Conservation (phyloP, 1,140 invertebrate species). For the Drosophila repletoides region DNA sequence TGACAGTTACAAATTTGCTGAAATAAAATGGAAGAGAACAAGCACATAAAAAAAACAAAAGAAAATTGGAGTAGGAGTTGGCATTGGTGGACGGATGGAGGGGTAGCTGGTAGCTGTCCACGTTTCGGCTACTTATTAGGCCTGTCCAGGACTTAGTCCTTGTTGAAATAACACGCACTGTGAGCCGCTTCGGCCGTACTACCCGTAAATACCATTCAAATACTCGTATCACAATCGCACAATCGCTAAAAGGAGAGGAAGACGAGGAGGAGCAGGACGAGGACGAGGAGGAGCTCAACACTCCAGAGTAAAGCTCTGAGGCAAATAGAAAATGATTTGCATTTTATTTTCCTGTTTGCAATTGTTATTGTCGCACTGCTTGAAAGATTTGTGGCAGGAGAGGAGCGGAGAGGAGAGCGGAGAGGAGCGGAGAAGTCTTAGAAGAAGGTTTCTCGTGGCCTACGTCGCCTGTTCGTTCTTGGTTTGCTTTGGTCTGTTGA, state of each 20-base stretch:
- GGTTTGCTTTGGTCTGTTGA: conserved; percentile 48
- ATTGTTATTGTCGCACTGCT: conserved; percentile 37
- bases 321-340: conserved; percentile 68
- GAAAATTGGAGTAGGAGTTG: conserved; percentile 9
- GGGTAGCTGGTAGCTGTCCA: not conserved
- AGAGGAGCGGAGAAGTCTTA: no score
- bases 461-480: no score
- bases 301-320: conserved; percentile 6
- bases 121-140: conserved; percentile 38
- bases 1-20: conserved; percentile 78
- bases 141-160: conserved; percentile 10
- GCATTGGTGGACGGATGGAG: not conserved
- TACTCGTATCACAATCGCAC: conserved; percentile 27
- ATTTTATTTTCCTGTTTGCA: conserved; percentile 48
- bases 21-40: conserved; percentile 56
- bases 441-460: no score
- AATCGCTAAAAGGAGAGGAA: no score
- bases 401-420: no score
- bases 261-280: no score
- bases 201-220: conserved; percentile 45
- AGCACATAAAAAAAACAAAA: not conserved
- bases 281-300: conserved; percentile 37
- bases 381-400: no score
- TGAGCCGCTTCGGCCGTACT: no score
- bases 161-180: conserved; percentile 7